Base-by-base conservation (phyloP, 2,113 vertebrate species). In the Dicentrarchus labrax region DNA sequence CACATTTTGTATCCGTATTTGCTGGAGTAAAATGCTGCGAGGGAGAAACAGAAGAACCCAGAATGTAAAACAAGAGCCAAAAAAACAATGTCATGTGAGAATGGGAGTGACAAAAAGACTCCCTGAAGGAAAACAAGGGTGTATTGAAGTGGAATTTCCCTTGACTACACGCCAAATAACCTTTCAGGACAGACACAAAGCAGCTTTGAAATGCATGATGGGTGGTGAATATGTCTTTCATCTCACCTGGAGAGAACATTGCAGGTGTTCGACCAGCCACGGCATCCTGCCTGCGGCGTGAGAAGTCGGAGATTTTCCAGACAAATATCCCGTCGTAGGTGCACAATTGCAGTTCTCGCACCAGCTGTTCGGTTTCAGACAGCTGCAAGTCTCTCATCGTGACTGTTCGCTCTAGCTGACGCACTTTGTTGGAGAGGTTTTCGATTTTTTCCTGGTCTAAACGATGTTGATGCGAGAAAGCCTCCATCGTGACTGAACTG, bases 1-100 rank as follows among this genome's bases (percentile, higher is more conserved):
- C 98, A 98, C 98, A 99, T 99, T 95, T 97, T 98, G 93, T 99
- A 99, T 80, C 98, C 98, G 0, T 98, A 98, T 81, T 97, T 97
- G 94, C 96, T 97, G 0, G 98, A 98, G 88, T 98, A 98, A 95
- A 99, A 99, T 6, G 97, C 98, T 97, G 92, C 0, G 41, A n/a
- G 72, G 19, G 71, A 22, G 6, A 22, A 54, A 48, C 59, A 53
- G 39, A 47, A 9, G 30, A 73, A 38, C 8, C 4, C 9, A 62
- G 43, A 66, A 38, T 80, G 22, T 50, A 62, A 72, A 47, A 30
- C 30, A 3, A 8, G n/a, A 59, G 54, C 7, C 30, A 21, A 12
- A 62, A 57, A 68, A 47, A 30, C 9, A 6, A 22, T 0, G 17
- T 61, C 57, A 72, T 38, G 4, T 24, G 54, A 82, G 16, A 70